These are phyloP conservation scores for Galeruca laticollis DNA, from an alignment of 2,888 invertebrate genomes.

Conservation along the genomic window DNA sequence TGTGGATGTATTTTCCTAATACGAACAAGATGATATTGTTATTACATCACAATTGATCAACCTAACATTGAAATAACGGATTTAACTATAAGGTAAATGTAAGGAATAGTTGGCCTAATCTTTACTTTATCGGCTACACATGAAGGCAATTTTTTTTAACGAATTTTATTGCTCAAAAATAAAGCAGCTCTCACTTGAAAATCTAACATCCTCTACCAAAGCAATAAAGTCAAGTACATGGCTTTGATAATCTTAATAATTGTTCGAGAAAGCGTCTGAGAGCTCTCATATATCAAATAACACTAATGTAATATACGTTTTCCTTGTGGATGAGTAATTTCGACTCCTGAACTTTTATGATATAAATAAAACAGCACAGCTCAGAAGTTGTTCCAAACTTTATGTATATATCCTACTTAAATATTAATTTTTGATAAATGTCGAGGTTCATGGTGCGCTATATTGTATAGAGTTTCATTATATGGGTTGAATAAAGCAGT, in stretches of 20 bases:
- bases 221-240: background rate
- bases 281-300: conserved; percentile 3
- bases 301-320: background rate
- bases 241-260: background rate
- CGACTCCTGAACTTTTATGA: conserved; percentile 1
- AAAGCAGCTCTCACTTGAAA: background rate
- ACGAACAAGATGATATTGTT: too few species aligned
- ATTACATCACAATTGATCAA: too few species aligned
- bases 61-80: too few species aligned
- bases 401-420: background rate
- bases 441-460: background rate
- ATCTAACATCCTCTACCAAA: background rate
- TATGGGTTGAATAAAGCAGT: background rate
- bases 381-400: background rate
- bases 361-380: background rate
- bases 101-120: too few species aligned
- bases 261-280: background rate
- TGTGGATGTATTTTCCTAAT: too few species aligned
- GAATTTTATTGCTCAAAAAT: too few species aligned
- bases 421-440: conserved; percentile 7
- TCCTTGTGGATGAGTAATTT: conserved; percentile 1
- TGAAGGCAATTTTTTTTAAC: too few species aligned
- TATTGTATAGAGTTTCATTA: background rate
- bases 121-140: too few species aligned
- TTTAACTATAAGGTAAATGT: too few species aligned